Percentiles rank a stretch among this genome's conserved stretches.
Conservation (phyloP, 2,888 invertebrate species). For the Chaitophorus viminalis region DNA sequence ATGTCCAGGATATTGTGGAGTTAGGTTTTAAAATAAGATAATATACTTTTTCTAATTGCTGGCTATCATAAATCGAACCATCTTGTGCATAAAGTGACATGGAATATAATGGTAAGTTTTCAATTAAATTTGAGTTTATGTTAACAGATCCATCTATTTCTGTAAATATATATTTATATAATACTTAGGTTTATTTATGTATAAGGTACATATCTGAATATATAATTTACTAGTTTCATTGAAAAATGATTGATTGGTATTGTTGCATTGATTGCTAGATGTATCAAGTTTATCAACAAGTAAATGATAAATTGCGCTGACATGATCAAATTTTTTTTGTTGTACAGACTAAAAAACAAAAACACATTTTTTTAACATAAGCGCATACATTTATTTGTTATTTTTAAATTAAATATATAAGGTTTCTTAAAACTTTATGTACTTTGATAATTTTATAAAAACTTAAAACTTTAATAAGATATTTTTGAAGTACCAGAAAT, state of each 20-base stretch:
- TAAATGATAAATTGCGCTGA: constrained; percentile 92
- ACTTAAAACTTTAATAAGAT: no score
- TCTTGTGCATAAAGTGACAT: constrained; percentile 56
- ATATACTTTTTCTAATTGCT: constrained; percentile 59
- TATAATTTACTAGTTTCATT: constrained; percentile 42
- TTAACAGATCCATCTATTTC: constrained; percentile 36
- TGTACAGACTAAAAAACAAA: constrained; percentile 76
- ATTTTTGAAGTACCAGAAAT: no score
- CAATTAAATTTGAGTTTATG: constrained; percentile 55
- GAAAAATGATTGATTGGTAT: constrained; percentile 39
- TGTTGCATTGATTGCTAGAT: constrained; percentile 40
- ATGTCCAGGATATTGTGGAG: not conserved
- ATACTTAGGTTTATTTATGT: constrained; percentile 20
- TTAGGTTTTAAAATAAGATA: not conserved
- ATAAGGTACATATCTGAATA: not conserved
- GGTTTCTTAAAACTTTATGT: not conserved
- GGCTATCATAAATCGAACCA: constrained; percentile 56
- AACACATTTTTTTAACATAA: not conserved
- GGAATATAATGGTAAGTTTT: constrained; percentile 57
- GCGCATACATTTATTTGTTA: not conserved
- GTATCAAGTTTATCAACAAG: constrained; percentile 81
- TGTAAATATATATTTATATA: constrained; percentile 24
- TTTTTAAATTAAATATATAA: not conserved
- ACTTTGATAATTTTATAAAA: no score
- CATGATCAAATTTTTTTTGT: constrained; percentile 88